phyloP scores from a whole-genome alignment of 2,113 vertebrate species.

The Thamnaconus septentrionalis region DNA sequence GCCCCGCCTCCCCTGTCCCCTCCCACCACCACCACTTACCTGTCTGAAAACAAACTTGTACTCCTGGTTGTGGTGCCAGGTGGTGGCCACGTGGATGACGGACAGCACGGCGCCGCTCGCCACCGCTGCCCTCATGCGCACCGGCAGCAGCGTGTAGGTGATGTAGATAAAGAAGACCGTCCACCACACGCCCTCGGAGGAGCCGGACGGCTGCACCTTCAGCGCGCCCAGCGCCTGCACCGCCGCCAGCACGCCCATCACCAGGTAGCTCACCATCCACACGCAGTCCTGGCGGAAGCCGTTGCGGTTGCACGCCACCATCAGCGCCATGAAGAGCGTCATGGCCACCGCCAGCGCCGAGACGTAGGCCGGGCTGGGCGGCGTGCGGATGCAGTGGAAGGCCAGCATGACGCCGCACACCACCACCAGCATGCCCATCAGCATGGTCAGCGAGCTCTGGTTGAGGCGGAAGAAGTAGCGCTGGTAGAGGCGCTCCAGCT shows the following conservation, averaged over 20 bases:
- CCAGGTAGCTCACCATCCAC: slow-evolving; percentile 96
- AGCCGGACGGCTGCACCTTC: slow-evolving; percentile 81
- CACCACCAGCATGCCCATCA: slow-evolving; percentile 92
- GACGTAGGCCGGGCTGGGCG: slow-evolving; percentile 70
- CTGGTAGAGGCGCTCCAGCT: slow-evolving; percentile 95
- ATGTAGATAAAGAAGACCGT: slow-evolving; percentile 96
- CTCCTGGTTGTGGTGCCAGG: slow-evolving; percentile 84
- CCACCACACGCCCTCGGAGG: slow-evolving; percentile 91
- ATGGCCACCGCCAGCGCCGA: slow-evolving; percentile 83
- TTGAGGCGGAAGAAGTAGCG: slow-evolving; percentile 98
- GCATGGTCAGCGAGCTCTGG: slow-evolving; percentile 95
- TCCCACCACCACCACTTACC: slow-evolving; percentile 69
- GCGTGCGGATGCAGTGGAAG: slow-evolving; percentile 82
- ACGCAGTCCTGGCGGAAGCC: slow-evolving; percentile 96
- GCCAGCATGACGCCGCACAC: slow-evolving; percentile 86
- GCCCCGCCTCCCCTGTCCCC: too few relatives aligned
- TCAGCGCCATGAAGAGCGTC: slow-evolving; percentile 83
- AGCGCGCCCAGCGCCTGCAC: slow-evolving; percentile 84
- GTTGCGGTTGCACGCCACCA: slow-evolving; percentile 92
- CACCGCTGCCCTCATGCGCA: slow-evolving; percentile 93
- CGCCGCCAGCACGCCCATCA: slow-evolving; percentile 84
- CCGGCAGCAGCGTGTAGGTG: slow-evolving; percentile 93
- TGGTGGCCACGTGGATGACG: slow-evolving; percentile 81
- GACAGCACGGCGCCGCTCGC: slow-evolving; percentile 86
- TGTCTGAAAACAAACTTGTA: slow-evolving; percentile 88